phyloP scores from a whole-genome alignment of 2,888 invertebrate species.

The Amblyteles armatorius region DNA sequence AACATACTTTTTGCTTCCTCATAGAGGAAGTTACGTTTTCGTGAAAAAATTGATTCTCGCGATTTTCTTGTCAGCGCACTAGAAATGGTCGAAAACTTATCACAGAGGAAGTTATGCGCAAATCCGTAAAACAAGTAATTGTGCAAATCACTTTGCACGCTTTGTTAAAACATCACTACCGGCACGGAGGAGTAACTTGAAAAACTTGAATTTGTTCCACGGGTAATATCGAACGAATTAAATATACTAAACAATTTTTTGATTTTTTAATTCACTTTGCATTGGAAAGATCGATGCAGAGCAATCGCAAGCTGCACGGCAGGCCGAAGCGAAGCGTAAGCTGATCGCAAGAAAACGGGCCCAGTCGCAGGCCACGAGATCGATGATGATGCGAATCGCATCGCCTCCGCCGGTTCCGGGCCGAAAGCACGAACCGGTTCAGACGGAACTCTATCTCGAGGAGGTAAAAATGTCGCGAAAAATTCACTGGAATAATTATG shows the following conservation, averaged over 20 bases:
- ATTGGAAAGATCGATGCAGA: conserved; percentile 84
- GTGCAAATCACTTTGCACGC: too few species aligned
- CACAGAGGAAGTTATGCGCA: too few species aligned
- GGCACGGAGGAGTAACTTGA: neutral
- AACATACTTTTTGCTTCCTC: neutral
- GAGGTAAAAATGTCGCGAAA: conserved; percentile 86
- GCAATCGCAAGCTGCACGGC: conserved; percentile 86
- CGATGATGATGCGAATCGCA: conserved; percentile 86
- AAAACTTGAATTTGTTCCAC: neutral
- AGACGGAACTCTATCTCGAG: conserved; percentile 96
- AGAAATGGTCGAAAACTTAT: too few species aligned
- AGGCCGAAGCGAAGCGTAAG: conserved; percentile 89
- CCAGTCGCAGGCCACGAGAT: conserved; percentile 86
- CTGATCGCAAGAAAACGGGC: conserved; percentile 91
- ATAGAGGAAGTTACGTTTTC: too few species aligned
- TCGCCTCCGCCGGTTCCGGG: conserved; percentile 93
- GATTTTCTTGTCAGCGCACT: too few species aligned
- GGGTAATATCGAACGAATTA: neutral
- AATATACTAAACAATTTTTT: neutral
- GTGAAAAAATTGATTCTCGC: neutral
- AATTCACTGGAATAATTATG: neutral
- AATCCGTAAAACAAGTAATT: too few species aligned
- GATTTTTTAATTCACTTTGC: conserved; percentile 2
- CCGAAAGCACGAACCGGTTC: conserved; percentile 93
- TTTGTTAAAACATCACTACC: neutral